Conservation (phyloP, 2,797 vertebrate species). For the Crenuchus spilurus region DNA sequence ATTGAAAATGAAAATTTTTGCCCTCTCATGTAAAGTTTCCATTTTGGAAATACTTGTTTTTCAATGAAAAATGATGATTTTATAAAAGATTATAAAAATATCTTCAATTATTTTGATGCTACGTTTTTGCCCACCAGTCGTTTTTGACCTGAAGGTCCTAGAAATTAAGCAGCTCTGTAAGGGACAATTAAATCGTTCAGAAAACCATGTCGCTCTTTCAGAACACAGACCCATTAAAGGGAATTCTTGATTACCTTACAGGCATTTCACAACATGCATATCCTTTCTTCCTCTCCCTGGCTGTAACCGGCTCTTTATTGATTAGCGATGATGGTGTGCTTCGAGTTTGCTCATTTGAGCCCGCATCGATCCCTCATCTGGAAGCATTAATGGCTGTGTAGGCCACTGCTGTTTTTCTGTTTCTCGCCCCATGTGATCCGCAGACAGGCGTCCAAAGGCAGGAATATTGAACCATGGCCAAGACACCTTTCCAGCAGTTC, state of each 20-base stretch:
- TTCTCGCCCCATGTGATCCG: constrained; percentile 40
- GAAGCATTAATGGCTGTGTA: constrained; percentile 53
- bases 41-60: too few relatives aligned
- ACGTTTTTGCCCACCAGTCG: too few relatives aligned
- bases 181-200: too few relatives aligned
- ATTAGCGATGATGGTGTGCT: constrained; percentile 52
- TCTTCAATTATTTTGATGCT: too few relatives aligned
- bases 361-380: constrained; percentile 58
- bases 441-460: constrained; percentile 32
- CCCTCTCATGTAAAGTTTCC: too few relatives aligned
- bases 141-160: too few relatives aligned
- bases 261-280: constrained; percentile 1
- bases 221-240: constrained; percentile 10
- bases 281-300: background rate
- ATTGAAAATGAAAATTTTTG: too few relatives aligned
- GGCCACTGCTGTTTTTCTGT: constrained; percentile 36
- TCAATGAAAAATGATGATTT: too few relatives aligned
- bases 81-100: too few relatives aligned
- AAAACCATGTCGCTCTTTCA: background rate
- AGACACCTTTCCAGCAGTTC: constrained; percentile 27
- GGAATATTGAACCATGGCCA: constrained; percentile 43
- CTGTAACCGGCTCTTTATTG: constrained; percentile 50
- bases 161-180: too few relatives aligned
- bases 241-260: constrained; percentile 38
- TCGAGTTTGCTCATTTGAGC: constrained; percentile 52